phyloP scores from a whole-genome alignment of 2,113 vertebrate genomes.

The Grantiella picta region DNA sequence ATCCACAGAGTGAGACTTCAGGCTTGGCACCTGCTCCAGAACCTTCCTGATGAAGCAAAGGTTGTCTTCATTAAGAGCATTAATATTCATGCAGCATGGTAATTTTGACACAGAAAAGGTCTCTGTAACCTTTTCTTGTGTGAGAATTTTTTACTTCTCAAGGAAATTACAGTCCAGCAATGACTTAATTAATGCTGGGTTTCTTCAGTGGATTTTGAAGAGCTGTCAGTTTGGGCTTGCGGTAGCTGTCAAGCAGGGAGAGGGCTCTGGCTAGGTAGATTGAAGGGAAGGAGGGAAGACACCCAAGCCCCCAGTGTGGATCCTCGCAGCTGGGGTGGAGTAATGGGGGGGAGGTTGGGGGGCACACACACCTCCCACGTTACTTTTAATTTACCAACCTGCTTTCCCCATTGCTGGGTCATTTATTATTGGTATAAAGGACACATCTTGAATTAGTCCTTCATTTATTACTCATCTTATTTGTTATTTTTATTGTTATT shows the following conservation, averaged over 20 bases:
- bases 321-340: not conserved
- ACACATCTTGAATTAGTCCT: slow-evolving; percentile 57
- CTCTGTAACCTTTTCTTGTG: slow-evolving; percentile 99
- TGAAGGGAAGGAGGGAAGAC: slow-evolving; percentile 77
- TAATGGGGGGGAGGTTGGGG: not conserved
- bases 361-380: not conserved
- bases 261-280: slow-evolving; percentile 75
- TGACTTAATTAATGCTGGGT: slow-evolving; percentile 99
- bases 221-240: slow-evolving; percentile 94
- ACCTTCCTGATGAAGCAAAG: slow-evolving; percentile 97
- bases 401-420: slow-evolving; percentile 52
- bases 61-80: slow-evolving; percentile 99
- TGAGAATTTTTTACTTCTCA: slow-evolving; percentile 99
- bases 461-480: slow-evolving; percentile 39
- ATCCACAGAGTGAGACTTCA: slow-evolving; percentile 86
- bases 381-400: slow-evolving; percentile 64
- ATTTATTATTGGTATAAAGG: slow-evolving; percentile 69
- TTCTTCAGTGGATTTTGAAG: slow-evolving; percentile 88
- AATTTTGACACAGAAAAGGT: slow-evolving; percentile 99
- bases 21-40: slow-evolving; percentile 94
- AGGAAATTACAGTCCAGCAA: slow-evolving; percentile 99
- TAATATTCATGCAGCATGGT: slow-evolving; percentile 99
- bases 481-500: slow-evolving; percentile 60
- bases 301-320: slow-evolving; percentile 24
- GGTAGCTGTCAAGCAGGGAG: slow-evolving; percentile 83